Base-by-base conservation (phyloP, 2,113 vertebrate species). In the Pomatostomus ruficeps region DNA sequence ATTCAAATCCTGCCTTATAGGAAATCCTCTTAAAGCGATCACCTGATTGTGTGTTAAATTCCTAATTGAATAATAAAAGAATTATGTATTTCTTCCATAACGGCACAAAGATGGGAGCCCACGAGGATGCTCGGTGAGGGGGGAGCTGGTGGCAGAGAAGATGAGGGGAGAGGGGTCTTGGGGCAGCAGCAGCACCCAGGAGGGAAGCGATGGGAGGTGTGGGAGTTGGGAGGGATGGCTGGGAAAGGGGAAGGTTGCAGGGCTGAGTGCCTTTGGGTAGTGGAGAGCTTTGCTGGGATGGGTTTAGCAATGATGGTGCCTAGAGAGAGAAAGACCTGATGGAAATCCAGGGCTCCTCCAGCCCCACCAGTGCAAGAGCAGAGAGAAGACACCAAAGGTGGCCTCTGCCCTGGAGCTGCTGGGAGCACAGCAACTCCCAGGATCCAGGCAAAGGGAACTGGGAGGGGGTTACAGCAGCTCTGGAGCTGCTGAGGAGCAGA, bases 1-100 rank as follows among this genome's bases (percentile, higher is more conserved):
- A 94, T 94, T 94, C 86, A 97, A 97, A 96, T 93, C 95, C 93
- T 79, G 93, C 85, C 85, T 96, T 90, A 96, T 78, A 96, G 93
- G 78, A 95, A 97, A 97, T 97, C 96, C 95, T 96, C 96, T 97
- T 96, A 97, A 93, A 95, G 71, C 11, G 46, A 95, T 93, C 96
- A 95, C 90, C 95, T 96, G 95, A 97, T 95, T 89, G 76, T 16
- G 72, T 71, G 78, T 95, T 92, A 62, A 97, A 97, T 92, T 93
- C 85, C 91, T 96, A 97, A 95, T 95, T 96, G 96, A 94, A 96
- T 96, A 91, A 95, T 65, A 90, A 85, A 85, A 43, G 95, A 96
- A 96, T 96, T 80, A 91, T 68, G 58, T 71, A 70, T 93, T 95
- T 86, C 65, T 92, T 40, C 70, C 78, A 52, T 42, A 63, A 51